phyloP scores from a whole-genome alignment of 1,140 invertebrate species.

The Hirudo medicinalis region DNA sequence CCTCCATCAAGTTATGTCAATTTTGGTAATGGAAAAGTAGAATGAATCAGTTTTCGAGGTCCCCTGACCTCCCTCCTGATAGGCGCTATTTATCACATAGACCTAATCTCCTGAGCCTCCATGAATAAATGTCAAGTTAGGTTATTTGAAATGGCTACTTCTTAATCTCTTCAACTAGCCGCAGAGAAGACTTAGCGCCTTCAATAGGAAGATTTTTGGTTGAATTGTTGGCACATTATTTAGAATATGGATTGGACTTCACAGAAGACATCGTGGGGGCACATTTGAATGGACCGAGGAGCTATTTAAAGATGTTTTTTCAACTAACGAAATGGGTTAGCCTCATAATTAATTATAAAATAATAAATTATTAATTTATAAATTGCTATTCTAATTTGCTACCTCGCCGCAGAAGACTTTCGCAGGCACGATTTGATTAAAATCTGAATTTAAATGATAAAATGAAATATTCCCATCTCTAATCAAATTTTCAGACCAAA shows the following conservation, averaged over 20 bases:
- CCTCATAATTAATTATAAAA: neutral
- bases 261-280: neutral
- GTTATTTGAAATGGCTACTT: too few relatives aligned
- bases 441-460: too few relatives aligned
- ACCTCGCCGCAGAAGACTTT: neutral
- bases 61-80: too few relatives aligned
- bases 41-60: too few relatives aligned
- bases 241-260: conserved; percentile 3
- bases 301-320: neutral
- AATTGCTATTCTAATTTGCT: neutral
- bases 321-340: conserved; percentile 4
- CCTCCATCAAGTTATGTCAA: too few relatives aligned
- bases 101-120: too few relatives aligned
- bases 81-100: too few relatives aligned
- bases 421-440: neutral
- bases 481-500: too few relatives aligned
- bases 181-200: neutral
- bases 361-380: neutral
- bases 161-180: too few relatives aligned
- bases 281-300: conserved; percentile 4
- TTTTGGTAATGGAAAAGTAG: too few relatives aligned
- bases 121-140: too few relatives aligned
- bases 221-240: neutral
- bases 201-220: neutral
- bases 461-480: too few relatives aligned